These are phyloP conservation scores for human DNA, from an alignment of 2,113 vertebrate species.

Conservation along the genomic window DNA sequence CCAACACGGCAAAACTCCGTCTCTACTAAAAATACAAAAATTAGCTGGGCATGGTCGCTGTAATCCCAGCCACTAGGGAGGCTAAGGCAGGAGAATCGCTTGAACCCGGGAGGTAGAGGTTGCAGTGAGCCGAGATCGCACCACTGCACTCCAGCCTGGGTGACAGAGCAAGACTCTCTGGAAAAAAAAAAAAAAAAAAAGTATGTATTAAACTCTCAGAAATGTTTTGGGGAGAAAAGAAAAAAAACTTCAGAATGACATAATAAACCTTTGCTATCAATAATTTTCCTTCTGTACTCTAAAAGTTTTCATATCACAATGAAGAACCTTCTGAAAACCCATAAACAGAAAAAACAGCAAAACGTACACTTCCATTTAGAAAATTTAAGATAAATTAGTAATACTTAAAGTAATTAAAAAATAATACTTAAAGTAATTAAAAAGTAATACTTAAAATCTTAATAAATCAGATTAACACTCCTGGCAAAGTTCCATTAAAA, in stretches of 20 bases:
- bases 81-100: too few relatives aligned
- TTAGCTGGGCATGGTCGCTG: too few relatives aligned
- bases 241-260: background rate
- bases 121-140: too few relatives aligned
- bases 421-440: too few relatives aligned
- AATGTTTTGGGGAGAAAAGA: background rate
- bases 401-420: background rate
- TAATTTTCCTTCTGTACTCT: background rate
- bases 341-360: background rate
- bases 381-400: background rate
- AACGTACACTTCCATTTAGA: background rate
- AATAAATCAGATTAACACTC: slow-evolving; percentile 1
- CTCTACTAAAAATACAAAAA: too few relatives aligned
- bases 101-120: too few relatives aligned
- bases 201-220: background rate
- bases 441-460: background rate
- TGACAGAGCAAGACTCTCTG: too few relatives aligned
- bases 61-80: too few relatives aligned
- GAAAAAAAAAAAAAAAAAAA: background rate
- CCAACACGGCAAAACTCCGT: too few relatives aligned
- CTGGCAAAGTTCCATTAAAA: slow-evolving; percentile 3
- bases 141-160: too few relatives aligned
- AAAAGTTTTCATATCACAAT: background rate
- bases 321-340: background rate
- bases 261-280: background rate